phyloP scores from a whole-genome alignment of 2,888 invertebrate species.

The Apamea sordens region DNA sequence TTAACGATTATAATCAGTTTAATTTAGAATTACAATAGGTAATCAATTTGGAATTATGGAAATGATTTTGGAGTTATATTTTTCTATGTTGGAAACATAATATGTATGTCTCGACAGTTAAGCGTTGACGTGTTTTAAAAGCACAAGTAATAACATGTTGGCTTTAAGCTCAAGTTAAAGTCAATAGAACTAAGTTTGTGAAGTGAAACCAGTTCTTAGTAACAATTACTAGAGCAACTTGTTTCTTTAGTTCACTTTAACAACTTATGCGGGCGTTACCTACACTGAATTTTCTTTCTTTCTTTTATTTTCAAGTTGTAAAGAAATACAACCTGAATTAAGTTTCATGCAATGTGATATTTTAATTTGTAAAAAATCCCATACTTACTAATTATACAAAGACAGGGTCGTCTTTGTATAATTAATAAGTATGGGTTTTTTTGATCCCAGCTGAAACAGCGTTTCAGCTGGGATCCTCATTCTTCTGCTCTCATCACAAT shows the following conservation, averaged over 20 bases:
- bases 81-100: background rate
- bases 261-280: constrained; percentile 19
- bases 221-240: constrained; percentile 39
- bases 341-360: background rate
- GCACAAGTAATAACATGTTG: constrained; percentile 30
- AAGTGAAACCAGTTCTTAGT: constrained; percentile 21
- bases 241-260: constrained; percentile 24
- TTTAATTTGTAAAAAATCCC: background rate
- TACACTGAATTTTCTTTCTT: background rate
- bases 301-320: background rate
- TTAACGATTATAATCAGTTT: background rate
- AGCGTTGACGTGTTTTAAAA: background rate
- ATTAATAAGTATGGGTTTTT: too few relatives aligned
- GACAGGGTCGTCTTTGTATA: too few relatives aligned
- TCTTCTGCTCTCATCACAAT: background rate
- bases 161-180: constrained; percentile 29
- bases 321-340: background rate
- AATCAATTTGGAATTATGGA: background rate
- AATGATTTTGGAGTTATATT: background rate
- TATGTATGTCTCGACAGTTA: background rate
- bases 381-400: background rate
- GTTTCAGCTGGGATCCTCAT: background rate
- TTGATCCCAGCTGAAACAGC: too few relatives aligned
- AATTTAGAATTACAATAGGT: background rate
- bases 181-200: constrained; percentile 21